Conservation (phyloP, 1,140 invertebrate species). For the silkworm (Bombyx mori) region ASM3026992v2 NC_085109.1:14292501-14293000, state of each 20-base stretch:
- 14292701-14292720: slow-evolving; percentile 12
- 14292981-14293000: too few species aligned
- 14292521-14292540: background rate
- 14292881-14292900: background rate
- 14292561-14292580: too few species aligned
- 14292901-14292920: background rate
- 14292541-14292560: background rate
- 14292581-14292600: background rate
- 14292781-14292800: slow-evolving; percentile 75
- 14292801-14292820: slow-evolving; percentile 83
- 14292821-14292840: background rate
- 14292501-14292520: slow-evolving; percentile 74
- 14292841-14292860: background rate
- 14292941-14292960: too few species aligned
- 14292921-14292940: background rate
- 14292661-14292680: too few species aligned
- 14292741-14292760: slow-evolving; percentile 15
- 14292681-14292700: background rate
- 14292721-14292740: slow-evolving; percentile 4
- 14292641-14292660: background rate
- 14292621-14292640: background rate
- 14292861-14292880: background rate
- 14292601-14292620: background rate
- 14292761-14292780: slow-evolving; percentile 60
- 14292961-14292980: too few species aligned